These are phyloP conservation scores for Pollenia amentaria DNA, from an alignment of 2,888 invertebrate species.

Conservation along the genomic window DNA sequence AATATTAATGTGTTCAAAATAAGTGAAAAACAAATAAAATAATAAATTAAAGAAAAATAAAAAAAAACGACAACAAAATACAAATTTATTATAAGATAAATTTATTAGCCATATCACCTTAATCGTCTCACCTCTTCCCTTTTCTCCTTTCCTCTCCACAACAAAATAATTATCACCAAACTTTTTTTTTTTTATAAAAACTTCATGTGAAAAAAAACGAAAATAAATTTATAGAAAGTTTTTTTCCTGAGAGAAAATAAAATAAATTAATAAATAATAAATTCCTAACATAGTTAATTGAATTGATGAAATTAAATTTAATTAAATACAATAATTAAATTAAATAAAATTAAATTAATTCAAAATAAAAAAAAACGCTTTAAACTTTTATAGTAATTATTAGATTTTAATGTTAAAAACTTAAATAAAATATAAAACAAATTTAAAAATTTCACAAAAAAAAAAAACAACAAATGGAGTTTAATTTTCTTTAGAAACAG, in stretches of 20 bases:
- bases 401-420: conserved; percentile 73
- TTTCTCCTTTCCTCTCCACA: conserved; percentile 8
- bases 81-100: conserved; percentile 30
- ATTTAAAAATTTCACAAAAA: conserved; percentile 65
- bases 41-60: background rate
- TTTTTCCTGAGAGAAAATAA: conserved; percentile 54
- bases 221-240: conserved; percentile 49
- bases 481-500: background rate
- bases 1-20: conserved; percentile 67
- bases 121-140: conserved; percentile 47
- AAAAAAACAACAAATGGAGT: background rate
- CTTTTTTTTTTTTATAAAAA: conserved; percentile 55
- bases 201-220: conserved; percentile 47
- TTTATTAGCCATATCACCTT: conserved; percentile 67
- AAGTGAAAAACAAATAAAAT: conserved; percentile 2
- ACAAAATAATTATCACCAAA: conserved; percentile 21
- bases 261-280: conserved; percentile 37
- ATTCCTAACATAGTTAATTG: conserved; percentile 73
- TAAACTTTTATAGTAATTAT: conserved; percentile 74
- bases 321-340: conserved; percentile 24
- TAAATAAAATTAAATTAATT: conserved; percentile 60
- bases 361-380: conserved; percentile 69
- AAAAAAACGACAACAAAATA: background rate
- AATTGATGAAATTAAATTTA: conserved; percentile 62
- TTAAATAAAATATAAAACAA: conserved; percentile 63